Evolutionary conservation across 2,113 vertebrate genomes (phyloP).

Genomic region (Galbula dea): DNA sequence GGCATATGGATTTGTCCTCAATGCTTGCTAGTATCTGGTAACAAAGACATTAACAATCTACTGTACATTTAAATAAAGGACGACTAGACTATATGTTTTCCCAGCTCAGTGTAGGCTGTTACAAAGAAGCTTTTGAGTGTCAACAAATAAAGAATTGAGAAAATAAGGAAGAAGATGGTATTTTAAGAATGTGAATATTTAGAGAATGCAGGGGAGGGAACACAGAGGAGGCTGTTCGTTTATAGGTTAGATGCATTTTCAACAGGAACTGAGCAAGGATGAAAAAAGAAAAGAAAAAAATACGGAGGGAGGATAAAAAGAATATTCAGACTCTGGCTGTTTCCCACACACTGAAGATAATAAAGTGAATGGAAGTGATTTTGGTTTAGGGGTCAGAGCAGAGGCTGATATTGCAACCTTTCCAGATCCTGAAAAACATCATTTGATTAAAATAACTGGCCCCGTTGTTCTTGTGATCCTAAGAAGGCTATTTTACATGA

Average conservation of each 20-base stretch:
- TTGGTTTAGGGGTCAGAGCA: slow-evolving; percentile 58
- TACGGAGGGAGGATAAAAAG: slow-evolving; percentile 34
- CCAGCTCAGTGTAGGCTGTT: slow-evolving; percentile 79
- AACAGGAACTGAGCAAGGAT: slow-evolving; percentile 57
- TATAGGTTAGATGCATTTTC: slow-evolving; percentile 65
- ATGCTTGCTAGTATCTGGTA: slow-evolving; percentile 14
- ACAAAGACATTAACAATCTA: slow-evolving; percentile 49
- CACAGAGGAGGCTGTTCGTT: slow-evolving; percentile 75
- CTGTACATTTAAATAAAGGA: slow-evolving; percentile 47
- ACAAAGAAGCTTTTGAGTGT: slow-evolving; percentile 91
- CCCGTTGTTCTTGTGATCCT: slow-evolving; percentile 35
- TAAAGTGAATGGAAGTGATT: slow-evolving; percentile 74
- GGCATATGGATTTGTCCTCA: slow-evolving; percentile 39
- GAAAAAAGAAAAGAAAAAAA: slow-evolving; percentile 24
- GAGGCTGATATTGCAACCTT: slow-evolving; percentile 66
- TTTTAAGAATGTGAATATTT: slow-evolving; percentile 92
- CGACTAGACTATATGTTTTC: slow-evolving; percentile 73
- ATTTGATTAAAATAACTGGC: slow-evolving; percentile 43
- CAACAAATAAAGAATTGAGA: slow-evolving; percentile 97
- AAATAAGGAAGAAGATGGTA: slow-evolving; percentile 94
- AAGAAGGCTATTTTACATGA: slow-evolving; percentile 52
- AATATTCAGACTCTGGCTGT: slow-evolving; percentile 63
- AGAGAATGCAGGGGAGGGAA: slow-evolving; percentile 84
- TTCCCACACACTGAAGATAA: slow-evolving; percentile 82
- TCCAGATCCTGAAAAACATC: slow-evolving; percentile 63